Base-by-base conservation (phyloP, 2,888 invertebrate species). In the Plebejus anna region DNA sequence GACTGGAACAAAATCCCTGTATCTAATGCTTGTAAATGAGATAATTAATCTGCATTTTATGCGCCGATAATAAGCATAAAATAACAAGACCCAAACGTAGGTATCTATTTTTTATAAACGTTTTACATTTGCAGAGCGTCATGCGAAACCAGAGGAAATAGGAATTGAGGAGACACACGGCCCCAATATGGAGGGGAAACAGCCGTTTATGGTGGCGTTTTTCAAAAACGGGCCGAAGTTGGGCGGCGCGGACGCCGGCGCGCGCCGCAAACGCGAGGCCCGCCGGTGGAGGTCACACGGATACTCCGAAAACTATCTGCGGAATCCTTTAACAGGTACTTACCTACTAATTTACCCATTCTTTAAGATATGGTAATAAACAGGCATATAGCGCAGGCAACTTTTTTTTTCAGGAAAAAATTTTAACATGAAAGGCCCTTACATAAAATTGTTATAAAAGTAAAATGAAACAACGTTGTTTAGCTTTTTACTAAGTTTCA, bases 121-220 rank as follows among this genome's bases (percentile, higher is more conserved):
- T 28, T 61, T 61, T 61, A 3, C 3, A 61, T 78, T 84, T 75
- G 36, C 83, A 96, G 97, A 96, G 79, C 96, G 97, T 79, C 97
- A 98, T 87, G 94, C 98, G 13, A 96, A 97, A 83, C 96, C 98
- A 1, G 97, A 97, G 85, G 97, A 97, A 82, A 96, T 98, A 77
- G 98, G 98, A 0, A 88, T 98, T 57, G 95, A 97, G 28, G 97
- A 97, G 81, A 95, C 96, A 5, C 95, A 96, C 79, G 96, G 96
- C 0, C 83, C 84, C 1, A 81, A 86, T 1, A 83, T 85, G 0
- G 97, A 97, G 83, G 97, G 97, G 80, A 97, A 96, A 82, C 98
- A 98, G 85, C 98, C 98, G 0, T 99, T 99, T 88, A 95, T 99
- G 95, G 98, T 98, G 11, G 98, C 97, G 0, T 99, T 98, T 88